A percentile compares a stretch with the other conserved stretches of the same genome.
Evolutionary conservation across 1,140 invertebrate species (phyloP).

Genomic region (Ostrea denselamellosa): DNA sequence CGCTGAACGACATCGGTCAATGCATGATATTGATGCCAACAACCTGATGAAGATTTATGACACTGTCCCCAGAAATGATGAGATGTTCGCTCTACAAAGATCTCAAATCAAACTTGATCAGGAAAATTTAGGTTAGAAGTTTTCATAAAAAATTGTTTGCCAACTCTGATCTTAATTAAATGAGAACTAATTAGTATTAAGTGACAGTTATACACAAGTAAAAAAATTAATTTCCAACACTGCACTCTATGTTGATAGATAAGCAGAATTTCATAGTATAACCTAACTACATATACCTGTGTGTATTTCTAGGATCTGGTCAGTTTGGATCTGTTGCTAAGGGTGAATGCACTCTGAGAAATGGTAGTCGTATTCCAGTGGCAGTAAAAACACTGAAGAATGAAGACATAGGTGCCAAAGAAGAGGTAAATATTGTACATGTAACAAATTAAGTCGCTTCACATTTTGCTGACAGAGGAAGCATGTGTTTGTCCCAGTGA

Average conservation of each 20-base stretch:
- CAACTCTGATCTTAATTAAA: not conserved
- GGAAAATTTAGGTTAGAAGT: conserved; percentile 25
- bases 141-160: not conserved
- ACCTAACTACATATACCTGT: no score
- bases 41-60: conserved; percentile 72
- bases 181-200: no score
- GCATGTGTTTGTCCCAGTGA: not conserved
- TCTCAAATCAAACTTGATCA: conserved; percentile 70
- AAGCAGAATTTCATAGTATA: no score
- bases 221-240: no score
- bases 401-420: conserved; percentile 72
- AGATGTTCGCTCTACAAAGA: conserved; percentile 71
- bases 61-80: conserved; percentile 67
- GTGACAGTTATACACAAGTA: no score
- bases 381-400: conserved; percentile 80
- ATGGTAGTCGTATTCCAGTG: conserved; percentile 76
- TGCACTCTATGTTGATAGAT: no score
- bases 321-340: conserved; percentile 80
- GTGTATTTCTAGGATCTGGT: conserved; percentile 73
- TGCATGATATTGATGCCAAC: conserved; percentile 56
- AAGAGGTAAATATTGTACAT: conserved; percentile 63
- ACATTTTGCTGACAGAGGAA: not conserved
- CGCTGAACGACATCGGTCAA: not conserved
- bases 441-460: not conserved
- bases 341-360: conserved; percentile 73